Conservation (phyloP, 92 coral and sea anemone species). For the Pocillopora grandis region DNA sequence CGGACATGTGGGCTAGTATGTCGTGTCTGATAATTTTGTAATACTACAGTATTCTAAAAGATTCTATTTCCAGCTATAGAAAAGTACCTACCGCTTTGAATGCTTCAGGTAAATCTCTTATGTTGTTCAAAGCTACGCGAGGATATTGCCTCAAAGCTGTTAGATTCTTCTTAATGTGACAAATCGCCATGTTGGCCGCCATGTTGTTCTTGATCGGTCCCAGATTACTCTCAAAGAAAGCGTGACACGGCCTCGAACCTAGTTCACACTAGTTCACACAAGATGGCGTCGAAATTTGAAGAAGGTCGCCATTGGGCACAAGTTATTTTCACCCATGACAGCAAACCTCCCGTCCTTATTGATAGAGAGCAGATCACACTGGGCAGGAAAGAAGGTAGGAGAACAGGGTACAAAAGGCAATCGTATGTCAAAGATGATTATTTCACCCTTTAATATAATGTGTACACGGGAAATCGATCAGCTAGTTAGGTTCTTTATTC, state of each 20-base stretch:
- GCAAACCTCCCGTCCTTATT: slow-evolving; percentile 72
- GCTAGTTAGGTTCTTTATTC: too few relatives aligned
- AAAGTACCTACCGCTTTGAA: slow-evolving; percentile 74
- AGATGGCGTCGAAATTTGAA: slow-evolving; percentile 66
- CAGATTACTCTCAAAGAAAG: not conserved
- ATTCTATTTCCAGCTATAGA: not conserved
- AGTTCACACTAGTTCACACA: not conserved
- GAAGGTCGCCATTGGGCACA: slow-evolving; percentile 63
- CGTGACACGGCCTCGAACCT: slow-evolving; percentile 2
- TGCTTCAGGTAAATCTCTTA: slow-evolving; percentile 94
- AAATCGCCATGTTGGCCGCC: slow-evolving; percentile 76
- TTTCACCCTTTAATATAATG: not conserved
- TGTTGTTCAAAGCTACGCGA: slow-evolving; percentile 93
- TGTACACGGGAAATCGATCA: too few relatives aligned
- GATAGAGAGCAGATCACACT: slow-evolving; percentile 57
- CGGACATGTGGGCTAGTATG: too few relatives aligned
- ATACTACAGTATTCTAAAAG: not conserved
- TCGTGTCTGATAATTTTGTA: too few relatives aligned
- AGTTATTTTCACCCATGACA: slow-evolving; percentile 68
- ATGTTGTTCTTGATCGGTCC: not conserved
- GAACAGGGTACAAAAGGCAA: too few relatives aligned
- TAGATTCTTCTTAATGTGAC: slow-evolving; percentile 90
- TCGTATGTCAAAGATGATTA: not conserved
- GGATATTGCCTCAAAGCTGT: slow-evolving; percentile 83
- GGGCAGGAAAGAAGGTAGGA: slow-evolving; percentile 80